A percentile compares a stretch with the other conserved stretches of the same genome.
Evolutionary conservation across 2,888 invertebrate genomes (phyloP).

Genomic region (Dynastes tityus): DNA sequence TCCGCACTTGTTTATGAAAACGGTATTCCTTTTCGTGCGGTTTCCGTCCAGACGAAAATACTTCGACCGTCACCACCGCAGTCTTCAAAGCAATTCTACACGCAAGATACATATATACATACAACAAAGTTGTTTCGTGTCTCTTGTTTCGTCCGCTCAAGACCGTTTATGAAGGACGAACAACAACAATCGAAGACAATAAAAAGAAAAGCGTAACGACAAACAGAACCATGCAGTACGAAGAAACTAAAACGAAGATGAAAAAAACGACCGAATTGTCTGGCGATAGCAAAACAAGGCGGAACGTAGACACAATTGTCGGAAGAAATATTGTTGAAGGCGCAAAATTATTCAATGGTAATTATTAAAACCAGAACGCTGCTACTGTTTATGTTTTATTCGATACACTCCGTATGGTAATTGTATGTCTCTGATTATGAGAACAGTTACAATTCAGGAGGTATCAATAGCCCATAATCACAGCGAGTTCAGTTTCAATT

Average conservation of each 20-base stretch:
- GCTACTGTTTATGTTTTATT: slow-evolving; percentile 10
- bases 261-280: slow-evolving; percentile 1
- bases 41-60: slow-evolving; percentile 21
- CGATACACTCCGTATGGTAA: not conserved
- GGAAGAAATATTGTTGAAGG: not conserved
- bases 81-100: slow-evolving; percentile 20
- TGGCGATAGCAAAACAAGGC: slow-evolving; percentile 7
- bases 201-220: slow-evolving; percentile 26
- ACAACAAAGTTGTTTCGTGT: slow-evolving; percentile 17
- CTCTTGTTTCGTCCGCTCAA: slow-evolving; percentile 20
- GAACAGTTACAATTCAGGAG: slow-evolving; percentile 5
- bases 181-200: slow-evolving; percentile 35
- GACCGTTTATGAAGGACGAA: slow-evolving; percentile 39
- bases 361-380: slow-evolving; percentile 22
- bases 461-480: not conserved
- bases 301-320: no score
- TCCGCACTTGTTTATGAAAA: slow-evolving; percentile 6
- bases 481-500: not conserved
- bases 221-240: slow-evolving; percentile 11
- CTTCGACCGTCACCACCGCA: slow-evolving; percentile 12
- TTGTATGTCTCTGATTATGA: not conserved
- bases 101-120: slow-evolving; percentile 5
- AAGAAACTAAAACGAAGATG: not conserved
- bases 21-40: slow-evolving; percentile 14
- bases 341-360: slow-evolving; percentile 30